Evolutionary conservation across 2,113 vertebrate genomes (phyloP).

Genomic region (Sebastes schlegelii): DNA sequence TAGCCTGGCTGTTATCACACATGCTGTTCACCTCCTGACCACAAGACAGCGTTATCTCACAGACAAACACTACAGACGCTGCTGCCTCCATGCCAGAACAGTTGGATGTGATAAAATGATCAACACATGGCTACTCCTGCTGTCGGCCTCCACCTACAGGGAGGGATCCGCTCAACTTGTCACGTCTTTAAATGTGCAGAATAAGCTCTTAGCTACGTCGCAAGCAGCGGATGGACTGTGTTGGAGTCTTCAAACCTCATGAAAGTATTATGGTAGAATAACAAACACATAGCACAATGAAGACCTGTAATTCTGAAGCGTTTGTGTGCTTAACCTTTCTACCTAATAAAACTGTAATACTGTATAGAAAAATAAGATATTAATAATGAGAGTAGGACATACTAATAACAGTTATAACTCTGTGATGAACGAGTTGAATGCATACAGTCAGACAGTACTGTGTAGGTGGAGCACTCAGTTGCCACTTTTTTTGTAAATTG

Average conservation of each 20-base stretch:
- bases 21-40: slow-evolving; percentile 90
- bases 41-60: slow-evolving; percentile 48
- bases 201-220: slow-evolving; percentile 33
- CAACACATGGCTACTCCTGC: slow-evolving; percentile 2
- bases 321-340: slow-evolving; percentile 34
- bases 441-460: slow-evolving; percentile 40
- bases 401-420: slow-evolving; percentile 67
- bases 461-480: slow-evolving; percentile 44
- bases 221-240: slow-evolving; percentile 1
- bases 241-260: slow-evolving; percentile 47
- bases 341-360: slow-evolving; percentile 52
- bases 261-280: slow-evolving; percentile 64
- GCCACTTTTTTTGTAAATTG: slow-evolving; percentile 86
- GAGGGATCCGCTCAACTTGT: not conserved
- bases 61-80: slow-evolving; percentile 47
- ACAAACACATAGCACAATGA: slow-evolving; percentile 47
- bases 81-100: slow-evolving; percentile 41
- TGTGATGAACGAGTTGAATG: slow-evolving; percentile 58
- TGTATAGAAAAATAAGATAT: slow-evolving; percentile 62
- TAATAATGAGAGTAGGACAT: slow-evolving; percentile 69
- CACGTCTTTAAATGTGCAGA: slow-evolving; percentile 35
- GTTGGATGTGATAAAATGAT: slow-evolving; percentile 42
- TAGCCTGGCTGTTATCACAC: slow-evolving; percentile 78
- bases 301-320: slow-evolving; percentile 34
- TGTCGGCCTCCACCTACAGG: slow-evolving; percentile 4